Conservation (phyloP, 2,888 invertebrate species). For the Euplexia lucipara region DNA sequence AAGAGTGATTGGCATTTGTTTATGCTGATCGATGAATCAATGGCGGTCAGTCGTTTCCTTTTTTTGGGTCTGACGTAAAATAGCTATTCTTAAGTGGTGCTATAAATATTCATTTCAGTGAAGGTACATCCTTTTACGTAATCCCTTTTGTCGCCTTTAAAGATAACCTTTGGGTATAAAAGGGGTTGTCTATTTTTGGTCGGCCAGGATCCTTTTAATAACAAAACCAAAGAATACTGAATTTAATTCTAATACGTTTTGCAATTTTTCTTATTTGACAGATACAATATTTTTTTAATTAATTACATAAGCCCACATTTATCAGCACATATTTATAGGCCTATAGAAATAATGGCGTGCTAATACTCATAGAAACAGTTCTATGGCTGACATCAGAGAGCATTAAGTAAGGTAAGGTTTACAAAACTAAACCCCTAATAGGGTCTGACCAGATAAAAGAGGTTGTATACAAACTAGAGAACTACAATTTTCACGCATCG, state of each 20-base stretch:
- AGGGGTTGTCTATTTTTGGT: slow-evolving; percentile 16
- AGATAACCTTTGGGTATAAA: slow-evolving; percentile 1
- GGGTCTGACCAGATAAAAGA: background rate
- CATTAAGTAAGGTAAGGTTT: background rate
- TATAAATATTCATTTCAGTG: slow-evolving; percentile 15
- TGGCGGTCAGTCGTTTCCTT: background rate
- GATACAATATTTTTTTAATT: background rate
- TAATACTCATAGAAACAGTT: no score
- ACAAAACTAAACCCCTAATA: background rate
- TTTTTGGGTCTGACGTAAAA: background rate
- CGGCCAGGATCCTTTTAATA: background rate
- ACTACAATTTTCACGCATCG: no score
- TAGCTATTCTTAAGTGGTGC: slow-evolving; percentile 2
- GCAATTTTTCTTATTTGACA: background rate
- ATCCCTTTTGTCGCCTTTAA: slow-evolving; percentile 7
- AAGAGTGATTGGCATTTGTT: slow-evolving; percentile 45
- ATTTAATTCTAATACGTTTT: background rate
- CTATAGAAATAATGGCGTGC: no score
- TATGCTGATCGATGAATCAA: slow-evolving; percentile 15
- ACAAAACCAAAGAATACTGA: background rate
- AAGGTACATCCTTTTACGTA: slow-evolving; percentile 1
- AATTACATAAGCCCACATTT: no score
- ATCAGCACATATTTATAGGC: no score
- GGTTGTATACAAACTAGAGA: background rate
- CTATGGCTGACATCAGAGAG: background rate